Base-by-base conservation (phyloP, 2,888 invertebrate genomes). In the Orthosia gothica region DNA sequence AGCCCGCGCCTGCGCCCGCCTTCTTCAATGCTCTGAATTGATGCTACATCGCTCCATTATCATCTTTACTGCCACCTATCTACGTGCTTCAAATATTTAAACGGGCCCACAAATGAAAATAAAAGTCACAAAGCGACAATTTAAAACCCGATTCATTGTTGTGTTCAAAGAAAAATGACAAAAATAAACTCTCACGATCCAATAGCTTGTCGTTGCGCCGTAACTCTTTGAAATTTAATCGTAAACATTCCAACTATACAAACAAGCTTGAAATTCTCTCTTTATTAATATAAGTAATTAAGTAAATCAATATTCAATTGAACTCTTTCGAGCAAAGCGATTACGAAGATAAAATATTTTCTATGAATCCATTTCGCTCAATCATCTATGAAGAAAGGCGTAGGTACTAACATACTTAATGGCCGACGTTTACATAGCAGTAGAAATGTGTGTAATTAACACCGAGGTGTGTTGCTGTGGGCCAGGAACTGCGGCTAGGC, bases 21-120 rank as follows among this genome's bases (percentile, higher is more conserved):
- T 45, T 9, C n/a, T 45, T 61, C 61, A 45, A 20, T 61, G 61
- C 87, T 87, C 88, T 90, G 88, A 91, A 92, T 92, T 91, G 85
- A 92, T 91, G 81, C 87, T 79, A 91, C 90, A 90, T 89, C 72
- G 68, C 75, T 75, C 70, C 74, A 89, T 88, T 90, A 89, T 88
- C 89, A 89, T 89, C 87, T 88, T 85, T 81, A 87, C 66, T 86
- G 85, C 81, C 79, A 72, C 67, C 76, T 83, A 82, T 85, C 70
- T 79, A 81, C 73, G 82, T 85, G 85, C 79, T 62, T 78, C 70
- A 79, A 87, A 86, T 85, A 75, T 80, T 73, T 65, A 76, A 75
- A 83, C 72, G 65, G 78, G 70, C 74, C 79, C 76, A 83, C 58
- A 79, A 74, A 73, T 72, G 57, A 81, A 72, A 74, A 80, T 58